Evolutionary conservation across 2,888 invertebrate species (phyloP).

Genomic region (Plusia festucae): DNA sequence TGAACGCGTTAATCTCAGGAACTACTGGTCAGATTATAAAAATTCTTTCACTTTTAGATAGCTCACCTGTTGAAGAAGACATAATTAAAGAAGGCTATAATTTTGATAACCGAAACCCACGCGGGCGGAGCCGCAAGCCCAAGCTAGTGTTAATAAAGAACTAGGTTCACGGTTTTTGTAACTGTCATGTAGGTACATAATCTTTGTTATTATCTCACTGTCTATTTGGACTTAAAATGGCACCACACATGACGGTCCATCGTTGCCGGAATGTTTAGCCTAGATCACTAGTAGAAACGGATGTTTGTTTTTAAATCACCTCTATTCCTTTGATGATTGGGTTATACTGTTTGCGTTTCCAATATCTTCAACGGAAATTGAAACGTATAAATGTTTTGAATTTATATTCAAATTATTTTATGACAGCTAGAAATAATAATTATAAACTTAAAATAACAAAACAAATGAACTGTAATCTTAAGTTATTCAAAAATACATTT

Average conservation of each 20-base stretch:
- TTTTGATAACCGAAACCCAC: no score
- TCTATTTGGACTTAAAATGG: background rate
- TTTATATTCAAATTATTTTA: constrained; percentile 31
- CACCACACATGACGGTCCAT: constrained; percentile 3
- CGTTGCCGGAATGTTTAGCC: constrained; percentile 11
- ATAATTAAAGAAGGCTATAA: no score
- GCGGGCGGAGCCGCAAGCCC: no score
- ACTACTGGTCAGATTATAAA: no score
- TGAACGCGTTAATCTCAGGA: no score
- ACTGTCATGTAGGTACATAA: no score
- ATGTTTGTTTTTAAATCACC: constrained; percentile 42
- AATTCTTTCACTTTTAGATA: no score
- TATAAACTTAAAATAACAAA: background rate
- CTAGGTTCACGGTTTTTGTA: no score
- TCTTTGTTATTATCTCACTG: background rate
- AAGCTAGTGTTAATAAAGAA: no score
- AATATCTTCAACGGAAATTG: constrained; percentile 41
- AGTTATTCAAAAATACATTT: constrained; percentile 1
- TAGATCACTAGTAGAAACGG: constrained; percentile 30
- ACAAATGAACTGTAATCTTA: background rate
- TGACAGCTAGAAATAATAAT: no score
- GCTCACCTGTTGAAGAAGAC: no score
- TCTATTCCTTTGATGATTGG: constrained; percentile 43
- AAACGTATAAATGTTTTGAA: constrained; percentile 52
- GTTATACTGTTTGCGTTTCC: constrained; percentile 24